phyloP scores from a whole-genome alignment of 2,888 invertebrate species.

The Andrena fulva region DNA sequence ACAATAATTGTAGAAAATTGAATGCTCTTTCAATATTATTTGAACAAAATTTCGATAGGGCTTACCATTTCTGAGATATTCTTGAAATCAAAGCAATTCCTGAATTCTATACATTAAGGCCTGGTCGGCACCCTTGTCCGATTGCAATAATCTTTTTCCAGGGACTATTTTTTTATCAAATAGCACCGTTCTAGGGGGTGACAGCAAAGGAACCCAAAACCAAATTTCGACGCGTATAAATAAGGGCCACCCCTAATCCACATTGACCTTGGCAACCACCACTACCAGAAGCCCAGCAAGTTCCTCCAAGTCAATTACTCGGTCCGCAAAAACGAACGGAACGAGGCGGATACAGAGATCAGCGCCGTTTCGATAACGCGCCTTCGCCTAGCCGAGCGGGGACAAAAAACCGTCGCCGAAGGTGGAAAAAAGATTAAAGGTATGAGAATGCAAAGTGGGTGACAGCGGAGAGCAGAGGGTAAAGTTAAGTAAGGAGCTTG shows the following conservation, averaged over 20 bases:
- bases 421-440: constrained; percentile 47
- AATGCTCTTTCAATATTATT: too few relatives aligned
- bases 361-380: constrained; percentile 59
- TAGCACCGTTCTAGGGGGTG: too few relatives aligned
- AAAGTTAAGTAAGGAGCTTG: constrained; percentile 71
- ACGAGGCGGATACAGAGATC: constrained; percentile 37
- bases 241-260: not conserved
- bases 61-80: too few relatives aligned
- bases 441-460: constrained; percentile 62
- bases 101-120: too few relatives aligned
- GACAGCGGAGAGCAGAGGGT: constrained; percentile 43
- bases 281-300: not conserved
- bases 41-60: too few relatives aligned
- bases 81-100: too few relatives aligned
- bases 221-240: too few relatives aligned
- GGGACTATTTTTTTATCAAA: too few relatives aligned
- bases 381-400: constrained; percentile 63
- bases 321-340: not conserved
- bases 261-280: not conserved
- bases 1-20: too few relatives aligned
- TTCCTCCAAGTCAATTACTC: not conserved
- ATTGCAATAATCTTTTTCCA: too few relatives aligned
- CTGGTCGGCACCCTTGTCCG: too few relatives aligned
- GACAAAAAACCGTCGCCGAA: constrained; percentile 43
- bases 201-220: too few relatives aligned